Percentiles rank a stretch among this genome's conserved stretches.
Evolutionary conservation across 2,113 vertebrate genomes (phyloP).

Genomic region (Oplegnathus fasciatus): DNA sequence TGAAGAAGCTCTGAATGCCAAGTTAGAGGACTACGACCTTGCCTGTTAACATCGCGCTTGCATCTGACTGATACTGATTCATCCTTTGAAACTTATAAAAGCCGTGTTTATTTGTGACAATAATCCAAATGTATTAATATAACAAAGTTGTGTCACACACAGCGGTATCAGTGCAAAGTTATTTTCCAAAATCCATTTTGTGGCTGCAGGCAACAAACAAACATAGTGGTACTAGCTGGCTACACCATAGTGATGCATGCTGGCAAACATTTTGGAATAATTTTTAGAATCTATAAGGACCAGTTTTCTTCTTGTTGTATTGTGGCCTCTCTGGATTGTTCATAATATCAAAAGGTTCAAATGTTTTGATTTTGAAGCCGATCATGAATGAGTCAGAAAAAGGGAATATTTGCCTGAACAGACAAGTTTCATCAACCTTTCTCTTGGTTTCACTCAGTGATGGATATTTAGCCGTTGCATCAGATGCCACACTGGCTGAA

Average conservation of each 20-base stretch:
- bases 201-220: neutral
- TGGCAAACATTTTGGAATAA: too few species aligned
- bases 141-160: neutral
- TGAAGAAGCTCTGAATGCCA: neutral
- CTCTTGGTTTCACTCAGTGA: neutral
- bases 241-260: neutral
- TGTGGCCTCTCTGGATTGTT: neutral
- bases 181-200: neutral
- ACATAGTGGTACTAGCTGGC: neutral
- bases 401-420: neutral
- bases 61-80: neutral
- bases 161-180: neutral
- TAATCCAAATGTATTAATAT: neutral
- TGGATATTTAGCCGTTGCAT: neutral
- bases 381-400: conserved; percentile 14
- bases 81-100: neutral
- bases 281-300: neutral
- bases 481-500: neutral
- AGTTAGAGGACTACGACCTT: neutral
- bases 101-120: neutral
- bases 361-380: too few species aligned
- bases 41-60: neutral
- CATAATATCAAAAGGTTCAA: neutral
- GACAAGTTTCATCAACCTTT: neutral
- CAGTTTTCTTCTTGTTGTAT: neutral